Conservation (phyloP, 1,140 invertebrate genomes). For the Euglossa dilemma region DNA sequence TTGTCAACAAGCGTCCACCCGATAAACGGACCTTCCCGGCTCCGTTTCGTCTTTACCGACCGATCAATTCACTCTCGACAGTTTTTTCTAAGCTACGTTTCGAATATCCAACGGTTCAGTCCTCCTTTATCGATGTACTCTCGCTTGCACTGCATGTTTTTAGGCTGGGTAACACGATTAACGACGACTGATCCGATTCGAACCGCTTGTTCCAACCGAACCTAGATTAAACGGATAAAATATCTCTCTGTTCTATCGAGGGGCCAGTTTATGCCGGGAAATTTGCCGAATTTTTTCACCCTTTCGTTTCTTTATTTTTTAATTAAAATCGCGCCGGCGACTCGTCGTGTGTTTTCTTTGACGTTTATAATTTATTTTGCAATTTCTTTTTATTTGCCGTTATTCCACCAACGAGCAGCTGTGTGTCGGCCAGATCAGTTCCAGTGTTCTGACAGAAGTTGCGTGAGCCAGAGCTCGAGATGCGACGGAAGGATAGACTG, state of each 20-base stretch:
- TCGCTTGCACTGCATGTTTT: background rate
- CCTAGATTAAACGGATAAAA: background rate
- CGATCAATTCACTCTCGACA: background rate
- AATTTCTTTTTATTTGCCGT: constrained; percentile 57
- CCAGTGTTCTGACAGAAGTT: constrained; percentile 85
- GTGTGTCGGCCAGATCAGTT: constrained; percentile 85
- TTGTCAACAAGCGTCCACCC: background rate
- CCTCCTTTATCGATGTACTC: background rate
- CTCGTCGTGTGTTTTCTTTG: no score
- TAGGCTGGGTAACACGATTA: background rate
- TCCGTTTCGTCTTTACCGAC: background rate
- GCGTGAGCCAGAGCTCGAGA: constrained; percentile 84
- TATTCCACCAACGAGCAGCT: constrained; percentile 81
- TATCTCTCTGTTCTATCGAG: no score
- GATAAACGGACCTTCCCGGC: background rate
- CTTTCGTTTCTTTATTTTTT: no score
- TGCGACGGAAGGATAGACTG: constrained; percentile 87
- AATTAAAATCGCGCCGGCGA: background rate
- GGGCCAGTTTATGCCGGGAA: no score
- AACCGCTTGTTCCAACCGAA: no score
- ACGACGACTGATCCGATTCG: background rate
- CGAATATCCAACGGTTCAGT: background rate
- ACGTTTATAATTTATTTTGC: constrained; percentile 20
- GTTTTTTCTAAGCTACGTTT: background rate
- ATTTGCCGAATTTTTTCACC: no score